A percentile compares a stretch with the other conserved stretches of the same genome.
phyloP scores from a whole-genome alignment of 2,113 vertebrate genomes.

The Cephalophus harveyi region DNA sequence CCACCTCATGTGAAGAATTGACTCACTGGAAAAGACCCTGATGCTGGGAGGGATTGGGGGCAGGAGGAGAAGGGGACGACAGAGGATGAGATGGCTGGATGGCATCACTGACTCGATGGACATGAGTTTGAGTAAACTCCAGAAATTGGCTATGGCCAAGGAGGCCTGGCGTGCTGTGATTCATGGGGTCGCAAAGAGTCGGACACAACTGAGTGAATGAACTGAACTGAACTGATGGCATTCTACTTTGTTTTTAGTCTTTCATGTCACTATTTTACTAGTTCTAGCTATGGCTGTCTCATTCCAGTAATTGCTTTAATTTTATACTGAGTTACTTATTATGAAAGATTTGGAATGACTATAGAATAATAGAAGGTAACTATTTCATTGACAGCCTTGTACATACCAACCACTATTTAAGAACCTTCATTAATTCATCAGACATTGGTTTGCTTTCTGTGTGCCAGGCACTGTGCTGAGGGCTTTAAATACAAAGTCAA shows the following conservation, averaged over 20 bases:
- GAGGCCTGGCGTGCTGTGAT: too few relatives aligned
- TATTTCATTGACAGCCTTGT: not conserved
- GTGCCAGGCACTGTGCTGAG: not conserved
- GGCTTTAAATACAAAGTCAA: not conserved
- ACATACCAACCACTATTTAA: not conserved
- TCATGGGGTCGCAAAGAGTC: too few relatives aligned
- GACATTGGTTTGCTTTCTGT: not conserved
- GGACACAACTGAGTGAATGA: too few relatives aligned
- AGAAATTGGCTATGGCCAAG: too few relatives aligned
- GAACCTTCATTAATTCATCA: not conserved
- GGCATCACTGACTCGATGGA: too few relatives aligned
- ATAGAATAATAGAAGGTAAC: not conserved
- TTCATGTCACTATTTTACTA: not conserved
- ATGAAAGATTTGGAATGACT: not conserved
- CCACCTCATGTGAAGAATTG: too few relatives aligned
- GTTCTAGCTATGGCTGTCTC: not conserved
- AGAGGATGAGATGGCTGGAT: too few relatives aligned
- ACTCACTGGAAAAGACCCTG: too few relatives aligned
- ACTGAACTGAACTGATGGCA: not conserved
- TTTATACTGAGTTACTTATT: constrained; percentile 9
- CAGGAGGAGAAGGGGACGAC: too few relatives aligned
- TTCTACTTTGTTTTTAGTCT: not conserved
- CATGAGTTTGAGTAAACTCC: too few relatives aligned
- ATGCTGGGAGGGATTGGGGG: too few relatives aligned
- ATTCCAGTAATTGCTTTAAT: not conserved